A percentile compares a stretch with the other conserved stretches of the same genome.
Conservation (phyloP, 2,888 invertebrate species). For the Synanthedon vespiformis region DNA sequence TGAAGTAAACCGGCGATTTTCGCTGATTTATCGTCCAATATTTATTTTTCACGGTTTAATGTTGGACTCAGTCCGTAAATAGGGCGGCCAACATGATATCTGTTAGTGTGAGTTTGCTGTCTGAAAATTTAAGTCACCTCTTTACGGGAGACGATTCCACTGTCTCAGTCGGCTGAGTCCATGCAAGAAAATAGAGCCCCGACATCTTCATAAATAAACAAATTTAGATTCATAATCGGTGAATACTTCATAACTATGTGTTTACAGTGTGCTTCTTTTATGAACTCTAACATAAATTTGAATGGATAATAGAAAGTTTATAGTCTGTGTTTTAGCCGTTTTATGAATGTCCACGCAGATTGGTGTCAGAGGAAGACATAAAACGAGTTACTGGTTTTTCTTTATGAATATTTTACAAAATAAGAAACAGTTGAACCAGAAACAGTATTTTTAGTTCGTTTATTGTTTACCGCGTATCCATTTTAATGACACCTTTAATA, state of each 20-base stretch:
- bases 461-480: too few relatives aligned
- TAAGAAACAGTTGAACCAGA: too few relatives aligned
- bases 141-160: constrained; percentile 9
- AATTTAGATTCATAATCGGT: constrained; percentile 4
- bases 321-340: constrained; percentile 33
- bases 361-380: constrained; percentile 32
- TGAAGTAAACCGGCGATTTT: constrained; percentile 54
- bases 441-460: too few relatives aligned
- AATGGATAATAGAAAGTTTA: constrained; percentile 46
- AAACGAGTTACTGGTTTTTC: constrained; percentile 14
- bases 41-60: constrained; percentile 62
- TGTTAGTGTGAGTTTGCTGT: constrained; percentile 20
- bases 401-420: too few relatives aligned
- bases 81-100: constrained; percentile 13
- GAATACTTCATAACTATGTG: constrained; percentile 20
- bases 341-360: constrained; percentile 24
- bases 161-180: background rate
- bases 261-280: constrained; percentile 33
- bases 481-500: too few relatives aligned
- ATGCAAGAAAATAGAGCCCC: background rate
- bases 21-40: constrained; percentile 59
- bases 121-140: constrained; percentile 29
- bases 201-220: constrained; percentile 4
- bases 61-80: constrained; percentile 36
- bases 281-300: constrained; percentile 29